These are phyloP conservation scores for Hyaena hyaena DNA, from an alignment of 2,113 vertebrate genomes.

Conservation along the genomic window DNA sequence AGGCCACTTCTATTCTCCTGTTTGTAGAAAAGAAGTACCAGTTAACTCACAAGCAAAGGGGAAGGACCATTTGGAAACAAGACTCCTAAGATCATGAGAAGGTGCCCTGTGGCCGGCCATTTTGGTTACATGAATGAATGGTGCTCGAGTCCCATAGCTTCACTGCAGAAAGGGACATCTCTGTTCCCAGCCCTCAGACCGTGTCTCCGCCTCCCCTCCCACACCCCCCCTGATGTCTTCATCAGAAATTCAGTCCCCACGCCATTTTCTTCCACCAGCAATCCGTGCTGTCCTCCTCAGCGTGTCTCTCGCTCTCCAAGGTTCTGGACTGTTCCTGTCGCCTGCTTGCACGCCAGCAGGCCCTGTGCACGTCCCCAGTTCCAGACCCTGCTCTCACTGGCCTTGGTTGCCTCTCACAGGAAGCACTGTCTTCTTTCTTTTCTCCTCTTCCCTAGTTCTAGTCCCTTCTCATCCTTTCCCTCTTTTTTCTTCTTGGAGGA, in stretches of 20 bases:
- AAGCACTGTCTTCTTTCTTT: background rate
- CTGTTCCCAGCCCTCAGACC: background rate
- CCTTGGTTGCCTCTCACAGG: accelerated
- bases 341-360: background rate
- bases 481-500: background rate
- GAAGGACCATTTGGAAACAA: accelerated
- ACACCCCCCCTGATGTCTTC: background rate
- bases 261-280: background rate
- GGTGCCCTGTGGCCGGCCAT: background rate
- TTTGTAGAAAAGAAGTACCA: background rate
- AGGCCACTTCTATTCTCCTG: background rate
- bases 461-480: background rate
- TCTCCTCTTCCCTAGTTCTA: background rate
- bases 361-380: accelerated
- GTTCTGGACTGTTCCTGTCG: background rate
- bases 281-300: background rate
- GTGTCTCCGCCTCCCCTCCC: background rate
- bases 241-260: background rate
- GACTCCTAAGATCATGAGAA: background rate
- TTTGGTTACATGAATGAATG: background rate
- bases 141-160: background rate
- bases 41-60: background rate
- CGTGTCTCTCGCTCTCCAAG: background rate
- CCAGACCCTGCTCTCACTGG: background rate
- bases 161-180: background rate